Base-by-base conservation (phyloP, 1,140 invertebrate genomes). In the Periplaneta americana region DNA sequence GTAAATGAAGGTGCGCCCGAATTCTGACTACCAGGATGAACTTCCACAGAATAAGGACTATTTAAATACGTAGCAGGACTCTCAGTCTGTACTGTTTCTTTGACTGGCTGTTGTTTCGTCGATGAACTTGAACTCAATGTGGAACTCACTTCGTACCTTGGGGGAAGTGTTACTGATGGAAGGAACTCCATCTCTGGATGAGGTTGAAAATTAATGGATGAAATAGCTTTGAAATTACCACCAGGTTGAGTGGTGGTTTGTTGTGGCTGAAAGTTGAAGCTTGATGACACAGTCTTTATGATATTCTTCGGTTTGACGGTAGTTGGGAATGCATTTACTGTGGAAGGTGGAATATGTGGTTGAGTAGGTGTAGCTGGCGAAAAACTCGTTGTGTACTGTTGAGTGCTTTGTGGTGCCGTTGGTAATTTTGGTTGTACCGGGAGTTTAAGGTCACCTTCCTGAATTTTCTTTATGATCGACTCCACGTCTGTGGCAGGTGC, bases 391-490 rank as follows among this genome's bases (percentile, higher is more conserved):
- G 48, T 4, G 22, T n/a, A 28, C n/a, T 66, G 48, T 9, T 22
- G 48, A n/a, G 48, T n/a, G 22, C 48, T 48, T 78, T 78, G 77
- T n/a, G 31, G 77, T 6, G n/a, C 22, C 10, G 57, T 28, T 5
- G 33, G 35, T 36, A 78, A 39, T 2, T 32, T 39, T 1, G 35
- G 34, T 22, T 31, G n/a, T 75, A 66, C 10, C 32, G 95, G 95
- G 22, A 96, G 84, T 87, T 95, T 94, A 22, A 96, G 91, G 87
- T 96, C 94, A 0, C 95, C 95, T 78, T 93, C 93, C 85, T 95
- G 94, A 33, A 96, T 94, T 85, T 92, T 93, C 83, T 95, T 93
- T 57, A 96, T 90, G 84, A 96, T 96, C 2, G 93, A 94, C 83
- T 96, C 94, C 0, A 96, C 93, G 84, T 95, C 94, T 4, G 88